phyloP scores from a whole-genome alignment of 2,797 vertebrate species.

The Spondyliosoma cantharus region DNA sequence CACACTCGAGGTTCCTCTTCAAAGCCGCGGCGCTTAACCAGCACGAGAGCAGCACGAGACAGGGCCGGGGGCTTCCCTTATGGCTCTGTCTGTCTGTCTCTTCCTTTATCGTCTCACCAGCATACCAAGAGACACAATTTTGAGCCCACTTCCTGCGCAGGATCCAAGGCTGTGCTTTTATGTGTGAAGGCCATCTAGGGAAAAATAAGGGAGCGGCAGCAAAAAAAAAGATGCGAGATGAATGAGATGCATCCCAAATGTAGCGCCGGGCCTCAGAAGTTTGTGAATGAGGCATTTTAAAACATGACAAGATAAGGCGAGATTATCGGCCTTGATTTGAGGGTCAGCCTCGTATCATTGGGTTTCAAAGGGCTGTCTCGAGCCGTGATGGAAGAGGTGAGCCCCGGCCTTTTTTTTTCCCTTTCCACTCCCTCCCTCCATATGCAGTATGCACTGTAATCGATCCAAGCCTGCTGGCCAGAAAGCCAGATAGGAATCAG shows the following conservation, averaged over 20 bases:
- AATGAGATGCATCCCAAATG: conserved; percentile 73
- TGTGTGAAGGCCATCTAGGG: conserved; percentile 64
- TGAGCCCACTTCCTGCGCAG: conserved; percentile 76
- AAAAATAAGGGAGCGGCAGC: conserved; percentile 79
- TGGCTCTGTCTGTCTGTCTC: conserved; percentile 74
- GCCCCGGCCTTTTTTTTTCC: conserved; percentile 28
- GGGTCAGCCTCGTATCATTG: conserved; percentile 62
- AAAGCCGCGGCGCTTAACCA: conserved; percentile 73
- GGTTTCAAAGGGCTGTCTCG: conserved; percentile 77
- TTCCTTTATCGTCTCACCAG: conserved; percentile 79
- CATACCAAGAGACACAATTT: conserved; percentile 70
- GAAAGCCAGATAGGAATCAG: conserved; percentile 66
- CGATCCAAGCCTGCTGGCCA: conserved; percentile 64
- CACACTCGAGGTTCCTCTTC: conserved; percentile 76
- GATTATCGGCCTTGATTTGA: conserved; percentile 75
- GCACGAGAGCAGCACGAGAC: conserved; percentile 78
- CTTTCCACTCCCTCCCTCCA: neutral
- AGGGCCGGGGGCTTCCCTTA: conserved; percentile 75
- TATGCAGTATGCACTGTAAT: conserved; percentile 54
- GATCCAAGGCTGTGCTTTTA: conserved; percentile 75
- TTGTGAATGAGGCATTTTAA: conserved; percentile 77
- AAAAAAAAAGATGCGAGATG: conserved; percentile 71
- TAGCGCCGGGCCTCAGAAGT: conserved; percentile 72
- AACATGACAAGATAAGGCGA: conserved; percentile 79
- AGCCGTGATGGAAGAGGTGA: conserved; percentile 76